A percentile compares a stretch with the other conserved stretches of the same genome.
phyloP scores from a whole-genome alignment of 2,113 vertebrate genomes.

The Periophthalmus modestus region DNA sequence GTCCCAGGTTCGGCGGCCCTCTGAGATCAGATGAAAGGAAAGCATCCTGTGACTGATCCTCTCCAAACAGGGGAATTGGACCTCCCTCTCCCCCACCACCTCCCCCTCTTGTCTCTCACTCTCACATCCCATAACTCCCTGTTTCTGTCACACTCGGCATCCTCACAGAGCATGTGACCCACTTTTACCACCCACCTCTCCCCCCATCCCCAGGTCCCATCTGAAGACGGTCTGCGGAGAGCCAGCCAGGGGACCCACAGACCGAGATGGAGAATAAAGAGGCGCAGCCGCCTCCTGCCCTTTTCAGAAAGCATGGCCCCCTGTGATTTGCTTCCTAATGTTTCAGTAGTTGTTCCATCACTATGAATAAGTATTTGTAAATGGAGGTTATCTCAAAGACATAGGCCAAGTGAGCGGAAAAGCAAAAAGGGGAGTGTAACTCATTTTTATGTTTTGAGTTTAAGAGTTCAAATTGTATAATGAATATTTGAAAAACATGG shows the following conservation, averaged over 20 bases:
- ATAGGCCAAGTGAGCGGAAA: not conserved
- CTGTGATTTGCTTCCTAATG: constrained; percentile 27
- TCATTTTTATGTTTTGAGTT: constrained; percentile 1
- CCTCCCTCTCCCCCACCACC: constrained; percentile 56
- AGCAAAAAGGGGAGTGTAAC: constrained; percentile 20
- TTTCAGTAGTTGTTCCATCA: constrained; percentile 21
- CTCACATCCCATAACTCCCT: constrained; percentile 45
- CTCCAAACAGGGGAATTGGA: constrained; percentile 78
- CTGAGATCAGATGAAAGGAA: constrained; percentile 81
- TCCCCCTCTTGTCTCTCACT: constrained; percentile 54
- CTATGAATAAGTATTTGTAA: constrained; percentile 35
- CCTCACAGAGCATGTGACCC: constrained; percentile 64
- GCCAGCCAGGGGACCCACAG: constrained; percentile 53
- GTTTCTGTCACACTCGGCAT: constrained; percentile 56
- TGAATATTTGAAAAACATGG: not conserved
- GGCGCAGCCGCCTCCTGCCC: constrained; percentile 21
- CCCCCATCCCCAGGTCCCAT: constrained; percentile 63
- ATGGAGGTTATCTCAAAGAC: constrained; percentile 28
- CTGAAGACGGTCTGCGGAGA: constrained; percentile 74
- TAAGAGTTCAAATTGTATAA: not conserved
- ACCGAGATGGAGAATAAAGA: constrained; percentile 25
- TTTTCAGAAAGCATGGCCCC: constrained; percentile 14
- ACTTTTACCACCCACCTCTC: constrained; percentile 68
- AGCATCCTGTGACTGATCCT: constrained; percentile 79
- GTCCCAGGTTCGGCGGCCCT: constrained; percentile 75